phyloP scores from a whole-genome alignment of 2,797 vertebrate species.

The Leucoraja ocellata region DNA sequence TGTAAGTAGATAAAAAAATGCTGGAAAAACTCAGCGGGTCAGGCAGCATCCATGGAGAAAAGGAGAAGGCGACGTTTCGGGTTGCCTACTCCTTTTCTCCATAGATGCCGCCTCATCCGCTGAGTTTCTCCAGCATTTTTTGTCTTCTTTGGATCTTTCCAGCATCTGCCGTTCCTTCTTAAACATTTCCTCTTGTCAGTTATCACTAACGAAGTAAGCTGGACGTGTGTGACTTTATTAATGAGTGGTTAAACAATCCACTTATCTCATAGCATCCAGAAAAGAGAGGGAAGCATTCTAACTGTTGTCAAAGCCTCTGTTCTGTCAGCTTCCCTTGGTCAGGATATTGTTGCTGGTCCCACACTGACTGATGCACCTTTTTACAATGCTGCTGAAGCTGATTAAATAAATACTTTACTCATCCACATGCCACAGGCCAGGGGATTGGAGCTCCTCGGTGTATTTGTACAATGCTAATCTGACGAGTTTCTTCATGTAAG shows the following conservation, averaged over 20 bases:
- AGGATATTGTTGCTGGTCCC: background rate
- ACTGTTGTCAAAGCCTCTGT: background rate
- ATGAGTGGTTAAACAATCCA: background rate
- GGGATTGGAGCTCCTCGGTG: background rate
- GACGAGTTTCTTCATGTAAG: background rate
- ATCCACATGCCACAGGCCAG: too few species aligned
- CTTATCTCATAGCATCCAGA: background rate
- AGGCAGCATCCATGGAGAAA: too few species aligned
- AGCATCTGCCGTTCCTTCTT: too few species aligned
- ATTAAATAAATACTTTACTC: background rate
- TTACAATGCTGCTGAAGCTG: background rate
- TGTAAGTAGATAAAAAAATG: background rate
- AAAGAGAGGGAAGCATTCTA: background rate
- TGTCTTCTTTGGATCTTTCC: too few species aligned
- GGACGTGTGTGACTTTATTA: background rate
- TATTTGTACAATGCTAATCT: background rate
- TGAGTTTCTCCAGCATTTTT: too few species aligned
- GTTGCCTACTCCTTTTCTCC: too few species aligned
- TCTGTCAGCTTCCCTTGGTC: background rate
- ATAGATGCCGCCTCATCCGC: too few species aligned
- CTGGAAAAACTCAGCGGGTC: too few species aligned
- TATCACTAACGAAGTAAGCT: background rate
- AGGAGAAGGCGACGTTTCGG: too few species aligned
- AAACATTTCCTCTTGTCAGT: background rate
- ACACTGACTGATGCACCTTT: background rate